Conservation (phyloP, 2,888 invertebrate genomes). For the Theretra japonica region DNA sequence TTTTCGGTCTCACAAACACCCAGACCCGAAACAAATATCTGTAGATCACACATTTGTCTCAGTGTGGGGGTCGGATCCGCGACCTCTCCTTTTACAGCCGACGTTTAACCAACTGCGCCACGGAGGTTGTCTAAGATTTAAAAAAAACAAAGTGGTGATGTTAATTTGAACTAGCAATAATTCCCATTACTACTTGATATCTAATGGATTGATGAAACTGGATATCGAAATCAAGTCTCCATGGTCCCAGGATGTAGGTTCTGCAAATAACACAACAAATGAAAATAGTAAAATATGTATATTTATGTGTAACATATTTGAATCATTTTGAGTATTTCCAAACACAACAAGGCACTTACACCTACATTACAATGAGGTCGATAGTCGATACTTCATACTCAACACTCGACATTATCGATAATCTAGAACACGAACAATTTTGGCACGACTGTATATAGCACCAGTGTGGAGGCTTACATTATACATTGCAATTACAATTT, state of each 20-base stretch:
- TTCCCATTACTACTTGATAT: no score
- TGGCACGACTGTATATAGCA: conserved; percentile 53
- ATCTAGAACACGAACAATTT: conserved; percentile 34
- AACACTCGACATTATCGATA: conserved; percentile 30
- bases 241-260: not conserved
- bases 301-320: conserved; percentile 78
- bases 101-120: no score
- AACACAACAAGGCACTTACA: conserved; percentile 74
- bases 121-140: no score
- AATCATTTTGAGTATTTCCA: conserved; percentile 77
- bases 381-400: conserved; percentile 25
- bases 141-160: no score
- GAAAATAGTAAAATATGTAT: conserved; percentile 85
- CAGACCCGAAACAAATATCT: no score
- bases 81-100: no score
- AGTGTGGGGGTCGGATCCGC: no score
- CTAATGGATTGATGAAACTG: no score
- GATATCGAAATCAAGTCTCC: no score
- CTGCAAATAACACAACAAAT: conserved; percentile 73
- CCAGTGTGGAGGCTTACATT: conserved; percentile 34
- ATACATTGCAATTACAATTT: conserved; percentile 14
- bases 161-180: no score
- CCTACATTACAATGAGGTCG: conserved; percentile 37
- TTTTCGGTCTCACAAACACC: no score
- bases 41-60: no score